Evolutionary conservation across 2,797 vertebrate species (phyloP).

Genomic region (Gymnocypris eckloni): DNA sequence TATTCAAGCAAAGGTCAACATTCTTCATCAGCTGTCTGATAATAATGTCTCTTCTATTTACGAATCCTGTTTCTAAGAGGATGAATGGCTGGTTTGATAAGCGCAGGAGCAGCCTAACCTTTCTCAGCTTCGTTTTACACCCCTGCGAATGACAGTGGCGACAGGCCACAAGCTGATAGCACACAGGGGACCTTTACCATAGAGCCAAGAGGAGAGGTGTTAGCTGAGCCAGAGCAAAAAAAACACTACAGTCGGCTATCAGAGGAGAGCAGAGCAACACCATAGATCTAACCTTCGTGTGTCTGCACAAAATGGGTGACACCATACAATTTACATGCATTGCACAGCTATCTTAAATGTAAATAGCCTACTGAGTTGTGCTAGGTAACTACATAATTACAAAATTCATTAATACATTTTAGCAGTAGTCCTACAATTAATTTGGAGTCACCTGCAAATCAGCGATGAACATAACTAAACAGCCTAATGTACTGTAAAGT

Average conservation of each 20-base stretch:
- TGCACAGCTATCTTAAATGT: neutral
- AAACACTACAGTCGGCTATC: conserved; percentile 30
- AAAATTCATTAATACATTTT: neutral
- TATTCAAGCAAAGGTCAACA: conserved; percentile 45
- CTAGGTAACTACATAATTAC: neutral
- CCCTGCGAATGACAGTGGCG: conserved; percentile 48
- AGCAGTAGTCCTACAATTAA: neutral
- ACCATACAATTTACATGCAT: neutral
- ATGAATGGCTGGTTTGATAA: conserved; percentile 27
- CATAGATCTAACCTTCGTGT: neutral
- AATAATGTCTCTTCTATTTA: conserved; percentile 32
- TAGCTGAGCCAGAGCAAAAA: conserved; percentile 47
- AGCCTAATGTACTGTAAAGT: neutral
- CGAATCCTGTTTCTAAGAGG: conserved; percentile 19
- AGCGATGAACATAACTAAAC: neutral
- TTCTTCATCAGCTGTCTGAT: conserved; percentile 9
- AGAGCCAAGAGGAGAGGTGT: conserved; percentile 44
- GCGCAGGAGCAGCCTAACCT: conserved; percentile 47
- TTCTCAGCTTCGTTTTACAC: conserved; percentile 52
- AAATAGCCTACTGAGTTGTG: neutral
- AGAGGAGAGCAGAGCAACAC: conserved; percentile 3
- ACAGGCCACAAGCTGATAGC: conserved; percentile 54
- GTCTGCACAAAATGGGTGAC: neutral
- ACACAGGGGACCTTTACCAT: conserved; percentile 50
- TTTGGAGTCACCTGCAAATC: neutral